A percentile compares a stretch with the other conserved stretches of the same genome.
phyloP scores from a whole-genome alignment of 2,797 vertebrate species.

The Semotilus atromaculatus region DNA sequence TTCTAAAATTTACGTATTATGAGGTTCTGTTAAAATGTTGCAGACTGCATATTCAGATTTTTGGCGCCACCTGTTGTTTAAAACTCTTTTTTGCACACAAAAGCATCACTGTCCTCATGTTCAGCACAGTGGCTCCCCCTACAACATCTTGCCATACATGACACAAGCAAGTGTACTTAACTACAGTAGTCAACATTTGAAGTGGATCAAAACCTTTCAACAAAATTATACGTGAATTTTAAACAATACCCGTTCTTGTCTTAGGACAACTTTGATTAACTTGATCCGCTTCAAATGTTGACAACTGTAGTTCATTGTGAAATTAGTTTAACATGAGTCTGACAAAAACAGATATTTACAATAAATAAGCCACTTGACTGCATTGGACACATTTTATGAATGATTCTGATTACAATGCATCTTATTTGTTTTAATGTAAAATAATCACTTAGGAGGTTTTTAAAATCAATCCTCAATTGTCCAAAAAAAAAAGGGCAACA shows the following conservation, averaged over 20 bases:
- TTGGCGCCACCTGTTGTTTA: slow-evolving; percentile 14
- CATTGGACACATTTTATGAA: neutral
- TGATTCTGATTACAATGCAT: neutral
- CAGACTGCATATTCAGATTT: neutral
- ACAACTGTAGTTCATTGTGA: neutral
- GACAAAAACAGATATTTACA: neutral
- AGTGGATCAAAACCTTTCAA: too few species aligned
- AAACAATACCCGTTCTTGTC: too few species aligned
- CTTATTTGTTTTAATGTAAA: neutral
- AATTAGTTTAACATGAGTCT: neutral
- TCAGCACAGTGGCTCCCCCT: neutral
- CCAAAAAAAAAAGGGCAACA: neutral
- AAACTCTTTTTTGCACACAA: neutral
- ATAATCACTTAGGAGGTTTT: neutral
- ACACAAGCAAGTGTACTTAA: neutral
- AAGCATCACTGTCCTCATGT: neutral
- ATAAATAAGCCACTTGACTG: neutral
- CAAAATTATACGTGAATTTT: too few species aligned
- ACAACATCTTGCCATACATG: neutral
- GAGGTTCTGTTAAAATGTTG: neutral
- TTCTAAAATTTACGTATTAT: neutral
- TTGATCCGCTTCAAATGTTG: too few species aligned
- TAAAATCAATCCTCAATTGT: neutral
- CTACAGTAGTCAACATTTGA: too few species aligned
- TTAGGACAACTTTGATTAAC: too few species aligned